Conservation (phyloP, 2,113 vertebrate genomes). For the Notarius lentiginosus region DNA sequence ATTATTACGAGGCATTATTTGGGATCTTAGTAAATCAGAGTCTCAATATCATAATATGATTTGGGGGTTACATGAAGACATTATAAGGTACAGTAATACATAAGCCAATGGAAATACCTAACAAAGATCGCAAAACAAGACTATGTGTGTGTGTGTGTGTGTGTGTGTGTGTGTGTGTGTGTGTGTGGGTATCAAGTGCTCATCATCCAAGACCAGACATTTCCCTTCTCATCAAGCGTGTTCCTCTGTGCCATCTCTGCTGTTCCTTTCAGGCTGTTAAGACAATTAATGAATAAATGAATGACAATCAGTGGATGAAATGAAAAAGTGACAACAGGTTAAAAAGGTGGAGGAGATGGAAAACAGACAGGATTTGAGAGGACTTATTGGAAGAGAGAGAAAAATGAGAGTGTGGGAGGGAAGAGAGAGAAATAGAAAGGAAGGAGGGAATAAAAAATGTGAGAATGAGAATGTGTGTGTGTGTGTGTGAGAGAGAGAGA, state of each 20-base stretch:
- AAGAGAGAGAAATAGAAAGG: conserved; percentile 2
- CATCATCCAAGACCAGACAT: conserved; percentile 59
- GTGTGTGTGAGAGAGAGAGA: conserved; percentile 13
- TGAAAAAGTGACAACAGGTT: conserved; percentile 49
- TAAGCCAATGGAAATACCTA: not conserved
- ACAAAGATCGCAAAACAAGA: not conserved
- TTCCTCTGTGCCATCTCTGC: conserved; percentile 58
- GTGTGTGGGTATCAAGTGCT: conserved; percentile 46
- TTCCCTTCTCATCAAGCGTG: conserved; percentile 65
- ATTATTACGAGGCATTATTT: not conserved
- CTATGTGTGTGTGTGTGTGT: conserved; percentile 11
- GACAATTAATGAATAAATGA: conserved; percentile 62
- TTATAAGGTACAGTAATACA: not conserved
- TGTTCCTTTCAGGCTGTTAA: conserved; percentile 57
- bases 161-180: conserved; percentile 22
- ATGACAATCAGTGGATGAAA: conserved; percentile 56
- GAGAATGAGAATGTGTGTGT: not conserved
- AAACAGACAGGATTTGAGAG: conserved; percentile 21
- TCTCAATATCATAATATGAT: not conserved
- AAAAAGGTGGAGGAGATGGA: conserved; percentile 43
- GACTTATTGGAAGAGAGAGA: conserved; percentile 21
- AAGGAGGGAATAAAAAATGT: not conserved
- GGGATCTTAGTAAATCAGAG: not conserved
- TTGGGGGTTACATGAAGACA: not conserved
- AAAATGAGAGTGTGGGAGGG: conserved; percentile 8